Base-by-base conservation (phyloP, 1,140 invertebrate species). In the Tetranychus urticae region DNA sequence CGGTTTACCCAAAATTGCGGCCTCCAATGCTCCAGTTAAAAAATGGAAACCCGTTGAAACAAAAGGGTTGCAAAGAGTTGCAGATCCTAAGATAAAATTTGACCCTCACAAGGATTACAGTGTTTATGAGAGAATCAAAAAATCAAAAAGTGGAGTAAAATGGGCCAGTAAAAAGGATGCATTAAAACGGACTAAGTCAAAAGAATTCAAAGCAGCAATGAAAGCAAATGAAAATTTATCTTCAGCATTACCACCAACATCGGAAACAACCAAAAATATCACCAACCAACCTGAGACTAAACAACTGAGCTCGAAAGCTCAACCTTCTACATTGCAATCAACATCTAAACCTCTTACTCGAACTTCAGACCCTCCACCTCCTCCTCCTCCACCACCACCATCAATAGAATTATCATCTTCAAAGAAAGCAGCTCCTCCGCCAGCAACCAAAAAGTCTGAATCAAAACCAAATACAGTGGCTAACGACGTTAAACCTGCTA, bases 41-140 rank as follows among this genome's bases (percentile, higher is more conserved):
- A 56, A 56, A 36, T 56, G 55, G 55, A 56, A 56, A 56, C 55
- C 55, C 13, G 55, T 56, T 34, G 55, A 56, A 56, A 56, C 37
- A 6, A 56, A 56, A 36, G 55, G 55, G 10, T 10, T 56, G 36
- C 55, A 56, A 36, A 14, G 55, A 13, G 33, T 33, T 56, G 36
- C 34, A 36, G 55, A 39, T 37, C 55, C 55, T 10, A 7, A 56
- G 33, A 33, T 56, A 1, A 52, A 52, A 31, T 33, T n/a, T 7
- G 50, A 52, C 31, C 50, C 50, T 2, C 50, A 52, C 31, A 34
- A 36, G 23, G 37, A 56, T 37, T 35, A 14, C 13, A 31, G 34
- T 23, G 37, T 34, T 2, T 56, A 56, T 39, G 55, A 56, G 12
- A 56, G 14, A 10, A 33, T 56, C 14, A 35, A 39, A 56, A 56